Percentiles rank a stretch among this genome's conserved stretches.
phyloP scores from a whole-genome alignment of 2,113 vertebrate genomes.

The Monopterus albus region DNA sequence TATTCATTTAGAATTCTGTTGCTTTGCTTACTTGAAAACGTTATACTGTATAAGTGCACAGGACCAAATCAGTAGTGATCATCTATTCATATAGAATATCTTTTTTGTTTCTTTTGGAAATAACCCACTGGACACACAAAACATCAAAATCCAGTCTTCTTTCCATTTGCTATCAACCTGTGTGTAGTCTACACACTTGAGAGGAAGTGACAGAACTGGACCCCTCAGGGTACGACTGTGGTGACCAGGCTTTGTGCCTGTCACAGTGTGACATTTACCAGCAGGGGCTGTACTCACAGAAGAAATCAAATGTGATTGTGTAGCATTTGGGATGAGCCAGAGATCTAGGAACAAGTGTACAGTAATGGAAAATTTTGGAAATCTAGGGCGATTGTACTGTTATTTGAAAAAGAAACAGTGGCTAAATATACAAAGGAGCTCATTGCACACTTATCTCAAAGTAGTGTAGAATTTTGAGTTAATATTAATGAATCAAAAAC shows the following conservation, averaged over 20 bases:
- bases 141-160: constrained; percentile 30
- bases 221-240: constrained; percentile 65
- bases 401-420: constrained; percentile 1
- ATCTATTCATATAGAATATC: not conserved
- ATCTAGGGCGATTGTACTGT: not conserved
- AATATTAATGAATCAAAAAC: not conserved
- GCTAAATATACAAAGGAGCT: not conserved
- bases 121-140: constrained; percentile 29
- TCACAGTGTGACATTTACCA: constrained; percentile 83
- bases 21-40: no score
- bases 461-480: constrained; percentile 1
- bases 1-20: not conserved
- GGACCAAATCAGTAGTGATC: not conserved
- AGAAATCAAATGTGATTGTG: constrained; percentile 77
- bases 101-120: constrained; percentile 42
- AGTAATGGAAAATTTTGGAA: constrained; percentile 35
- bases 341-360: constrained; percentile 41
- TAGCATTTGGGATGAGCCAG: constrained; percentile 60
- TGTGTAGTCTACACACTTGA: constrained; percentile 47
- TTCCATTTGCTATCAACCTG: constrained; percentile 62
- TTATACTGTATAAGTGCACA: no score
- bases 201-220: constrained; percentile 74
- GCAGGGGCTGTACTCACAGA: constrained; percentile 63
- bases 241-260: constrained; percentile 71
- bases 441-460: not conserved